Conservation (phyloP, 30 jellyfish, hydroid and myxozoan genomes). For the Aurelia sp. region DNA sequence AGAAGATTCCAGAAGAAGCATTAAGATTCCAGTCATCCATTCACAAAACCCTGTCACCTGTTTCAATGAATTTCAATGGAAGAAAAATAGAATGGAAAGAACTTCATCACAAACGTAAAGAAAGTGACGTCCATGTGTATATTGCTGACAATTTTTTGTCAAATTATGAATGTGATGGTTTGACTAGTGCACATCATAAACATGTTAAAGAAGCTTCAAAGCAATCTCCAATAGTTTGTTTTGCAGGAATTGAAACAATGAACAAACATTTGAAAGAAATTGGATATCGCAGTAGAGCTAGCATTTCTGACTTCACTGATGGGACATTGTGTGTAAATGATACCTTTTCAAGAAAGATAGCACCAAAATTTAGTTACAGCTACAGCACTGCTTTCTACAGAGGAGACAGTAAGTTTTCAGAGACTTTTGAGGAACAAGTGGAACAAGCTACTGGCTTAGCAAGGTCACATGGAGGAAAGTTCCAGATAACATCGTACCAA, state of each 20-base stretch:
- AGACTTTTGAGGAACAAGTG: slow-evolving; percentile 53
- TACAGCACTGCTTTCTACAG: slow-evolving; percentile 90
- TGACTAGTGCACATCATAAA: slow-evolving; percentile 69
- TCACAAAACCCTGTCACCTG: slow-evolving; percentile 42
- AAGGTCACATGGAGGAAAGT: slow-evolving; percentile 84
- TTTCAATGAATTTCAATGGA: slow-evolving; percentile 16
- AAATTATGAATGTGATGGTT: slow-evolving; percentile 76
- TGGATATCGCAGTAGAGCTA: slow-evolving; percentile 14
- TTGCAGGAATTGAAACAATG: slow-evolving; percentile 74
- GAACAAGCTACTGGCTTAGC: slow-evolving; percentile 71
- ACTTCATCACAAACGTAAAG: slow-evolving; percentile 32
- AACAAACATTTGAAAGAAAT: slow-evolving; percentile 62
- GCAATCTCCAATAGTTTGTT: slow-evolving; percentile 76
- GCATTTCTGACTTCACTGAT: slow-evolving; percentile 48
- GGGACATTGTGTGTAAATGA: slow-evolving; percentile 85
- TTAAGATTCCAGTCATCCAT: slow-evolving; percentile 37
- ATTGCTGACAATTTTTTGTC: slow-evolving; percentile 77
- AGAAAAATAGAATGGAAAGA: slow-evolving; percentile 47
- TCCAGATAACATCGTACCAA: slow-evolving; percentile 87
- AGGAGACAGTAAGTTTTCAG: slow-evolving; percentile 84
- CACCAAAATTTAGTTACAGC: slow-evolving; percentile 65
- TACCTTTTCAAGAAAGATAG: slow-evolving; percentile 50
- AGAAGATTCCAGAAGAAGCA: neutral
- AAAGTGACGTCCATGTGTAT: slow-evolving; percentile 76
- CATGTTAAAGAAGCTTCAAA: slow-evolving; percentile 50